A percentile compares a stretch with the other conserved stretches of the same genome.
Evolutionary conservation across 2,113 vertebrate species (phyloP).

Genomic region (Pachycephala philippinensis): DNA sequence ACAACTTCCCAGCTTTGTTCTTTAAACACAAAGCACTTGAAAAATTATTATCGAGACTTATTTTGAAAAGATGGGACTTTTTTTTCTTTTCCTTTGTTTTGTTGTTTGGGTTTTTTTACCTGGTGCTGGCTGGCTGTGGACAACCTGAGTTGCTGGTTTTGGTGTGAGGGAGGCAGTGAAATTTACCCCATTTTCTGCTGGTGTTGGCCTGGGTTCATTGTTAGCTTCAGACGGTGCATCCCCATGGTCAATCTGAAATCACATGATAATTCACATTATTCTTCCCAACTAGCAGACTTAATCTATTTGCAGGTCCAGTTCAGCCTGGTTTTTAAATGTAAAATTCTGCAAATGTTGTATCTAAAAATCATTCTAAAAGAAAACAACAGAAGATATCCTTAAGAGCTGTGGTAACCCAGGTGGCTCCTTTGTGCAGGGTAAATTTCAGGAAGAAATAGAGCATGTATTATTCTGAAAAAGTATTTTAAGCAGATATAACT

Average conservation of each 20-base stretch:
- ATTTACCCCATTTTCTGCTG: constrained; percentile 90
- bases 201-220: constrained; percentile 77
- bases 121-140: constrained; percentile 84
- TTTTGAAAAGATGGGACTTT: not conserved
- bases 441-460: not conserved
- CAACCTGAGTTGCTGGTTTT: constrained; percentile 81
- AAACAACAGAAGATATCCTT: not conserved
- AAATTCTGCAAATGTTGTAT: not conserved
- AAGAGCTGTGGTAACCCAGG: not conserved
- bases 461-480: not conserved
- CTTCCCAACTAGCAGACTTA: not conserved
- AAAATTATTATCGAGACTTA: not conserved
- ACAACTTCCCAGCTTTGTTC: not conserved
- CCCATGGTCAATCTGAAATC: constrained; percentile 81
- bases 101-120: constrained; percentile 67
- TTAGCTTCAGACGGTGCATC: constrained; percentile 82
- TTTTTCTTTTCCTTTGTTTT: not conserved
- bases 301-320: not conserved
- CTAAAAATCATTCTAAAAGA: not conserved
- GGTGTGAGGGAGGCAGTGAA: constrained; percentile 80
- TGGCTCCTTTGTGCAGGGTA: not conserved
- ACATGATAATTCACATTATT: not conserved
- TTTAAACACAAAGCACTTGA: not conserved
- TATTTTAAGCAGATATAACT: not conserved
- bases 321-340: not conserved